phyloP scores from a whole-genome alignment of 2,888 invertebrate genomes.

The Apamea crenata region DNA sequence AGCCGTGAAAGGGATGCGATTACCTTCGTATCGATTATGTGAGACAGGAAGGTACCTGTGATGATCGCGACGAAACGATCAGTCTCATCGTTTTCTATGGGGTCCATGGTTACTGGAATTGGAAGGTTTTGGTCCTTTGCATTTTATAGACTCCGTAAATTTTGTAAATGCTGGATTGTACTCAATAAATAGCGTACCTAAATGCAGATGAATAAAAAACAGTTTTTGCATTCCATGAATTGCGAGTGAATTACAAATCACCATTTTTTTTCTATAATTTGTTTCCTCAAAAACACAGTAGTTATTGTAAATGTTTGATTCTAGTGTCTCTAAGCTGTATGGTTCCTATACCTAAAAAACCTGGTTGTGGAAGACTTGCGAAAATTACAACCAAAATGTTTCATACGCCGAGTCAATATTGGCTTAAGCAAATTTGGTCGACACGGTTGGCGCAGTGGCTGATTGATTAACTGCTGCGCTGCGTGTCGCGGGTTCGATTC shows the following conservation, averaged over 20 bases:
- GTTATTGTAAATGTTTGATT: neutral
- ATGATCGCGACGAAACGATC: neutral
- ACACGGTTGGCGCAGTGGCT: too few species aligned
- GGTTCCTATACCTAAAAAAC: neutral
- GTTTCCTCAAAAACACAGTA: neutral
- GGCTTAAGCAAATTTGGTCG: too few species aligned
- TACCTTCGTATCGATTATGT: constrained; percentile 37
- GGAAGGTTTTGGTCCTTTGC: neutral
- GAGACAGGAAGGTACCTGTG: neutral
- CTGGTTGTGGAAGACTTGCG: too few species aligned
- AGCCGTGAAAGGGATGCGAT: constrained; percentile 23
- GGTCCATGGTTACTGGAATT: neutral
- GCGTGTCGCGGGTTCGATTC: too few species aligned
- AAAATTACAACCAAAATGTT: neutral
- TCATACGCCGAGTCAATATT: neutral
- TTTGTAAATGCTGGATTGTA: neutral
- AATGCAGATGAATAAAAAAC: neutral
- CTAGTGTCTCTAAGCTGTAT: neutral
- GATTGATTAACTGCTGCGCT: too few species aligned
- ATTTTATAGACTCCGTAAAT: too few species aligned
- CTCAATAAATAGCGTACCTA: neutral
- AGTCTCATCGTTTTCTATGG: neutral
- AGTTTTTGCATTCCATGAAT: neutral
- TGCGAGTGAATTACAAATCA: neutral
- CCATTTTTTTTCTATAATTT: neutral